Conservation (phyloP, 2,797 vertebrate genomes). For the Carduelis carduelis region DNA sequence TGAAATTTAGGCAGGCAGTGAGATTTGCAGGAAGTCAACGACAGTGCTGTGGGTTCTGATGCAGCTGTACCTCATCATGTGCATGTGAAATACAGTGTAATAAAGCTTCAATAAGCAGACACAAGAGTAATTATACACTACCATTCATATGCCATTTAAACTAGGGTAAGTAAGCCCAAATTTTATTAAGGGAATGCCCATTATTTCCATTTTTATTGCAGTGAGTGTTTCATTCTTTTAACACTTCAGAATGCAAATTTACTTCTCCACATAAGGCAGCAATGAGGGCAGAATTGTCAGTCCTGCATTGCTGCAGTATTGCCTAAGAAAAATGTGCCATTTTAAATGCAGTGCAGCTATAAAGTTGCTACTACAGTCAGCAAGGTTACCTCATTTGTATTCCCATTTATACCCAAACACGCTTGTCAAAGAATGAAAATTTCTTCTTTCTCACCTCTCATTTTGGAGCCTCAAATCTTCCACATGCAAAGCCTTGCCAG, state of each 20-base stretch:
- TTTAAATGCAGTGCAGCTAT: neutral
- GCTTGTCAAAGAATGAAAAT: neutral
- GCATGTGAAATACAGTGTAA: neutral
- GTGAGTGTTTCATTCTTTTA: neutral
- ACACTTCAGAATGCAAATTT: neutral
- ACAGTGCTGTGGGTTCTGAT: neutral
- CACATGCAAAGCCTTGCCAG: neutral
- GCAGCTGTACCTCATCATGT: neutral
- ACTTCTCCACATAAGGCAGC: neutral
- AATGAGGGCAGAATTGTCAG: neutral
- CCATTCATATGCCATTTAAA: neutral
- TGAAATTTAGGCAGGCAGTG: neutral
- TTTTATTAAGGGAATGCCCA: neutral
- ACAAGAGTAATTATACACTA: neutral
- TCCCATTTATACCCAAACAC: neutral
- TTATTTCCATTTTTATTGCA: conserved; percentile 9
- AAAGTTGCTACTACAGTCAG: neutral
- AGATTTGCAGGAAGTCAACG: neutral
- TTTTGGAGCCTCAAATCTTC: neutral
- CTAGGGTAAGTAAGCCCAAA: neutral
- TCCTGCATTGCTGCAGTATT: neutral
- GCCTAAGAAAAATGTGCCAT: neutral
- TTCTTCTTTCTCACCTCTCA: neutral
- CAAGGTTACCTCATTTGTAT: neutral
- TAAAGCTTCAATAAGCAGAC: neutral